Base-by-base conservation (phyloP, 1,140 invertebrate species). In the Pseudomyrmex concolor region DNA sequence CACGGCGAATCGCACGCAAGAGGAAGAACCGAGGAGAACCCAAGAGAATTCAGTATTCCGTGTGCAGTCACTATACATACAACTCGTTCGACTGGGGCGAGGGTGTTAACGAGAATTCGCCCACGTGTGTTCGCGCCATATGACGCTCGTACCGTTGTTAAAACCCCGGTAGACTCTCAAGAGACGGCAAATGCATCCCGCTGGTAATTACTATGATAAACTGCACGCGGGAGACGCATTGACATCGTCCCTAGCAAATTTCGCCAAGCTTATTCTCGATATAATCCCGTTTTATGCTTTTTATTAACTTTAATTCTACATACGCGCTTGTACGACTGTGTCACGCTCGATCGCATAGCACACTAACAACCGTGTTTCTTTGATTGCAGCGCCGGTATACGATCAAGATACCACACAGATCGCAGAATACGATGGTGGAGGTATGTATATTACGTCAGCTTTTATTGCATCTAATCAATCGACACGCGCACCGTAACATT, bases 351-450 rank as follows among this genome's bases (percentile, higher is more conserved):
- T 64, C 13, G 15, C 3, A 19, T 1, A 54, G 51, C 17, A 76
- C 67, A 76, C 67, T 74, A 63, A 80, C 60, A 67, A 2, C 1
- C 8, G 1, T 51, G 13, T 63, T 43, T 43, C 80, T 89, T 92
- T 78, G 84, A 88, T 94, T 93, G 67, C 91, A 94, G 94, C 94
- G n/a, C 94, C 94, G 84, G 91, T 94, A 76, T 89, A 93, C 82
- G 94, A 94, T 84, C 91, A 93, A 60, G 92, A 94, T 89, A 91
- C 92, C 68, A 94, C 93, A 87, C 90, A 94, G 86, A 82, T 94
- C 50, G 92, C 92, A 50, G 94, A 94, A 83, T 93, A 92, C 89
- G 92, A 92, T 88, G 90, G 89, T 88, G 90, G 89, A 92, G 88
- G 93, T 94, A 90, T 34, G 90, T 85, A 88, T 48, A 60, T 17